Conservation (phyloP, 2,113 vertebrate genomes). For the Puntigrus tetrazona region DNA sequence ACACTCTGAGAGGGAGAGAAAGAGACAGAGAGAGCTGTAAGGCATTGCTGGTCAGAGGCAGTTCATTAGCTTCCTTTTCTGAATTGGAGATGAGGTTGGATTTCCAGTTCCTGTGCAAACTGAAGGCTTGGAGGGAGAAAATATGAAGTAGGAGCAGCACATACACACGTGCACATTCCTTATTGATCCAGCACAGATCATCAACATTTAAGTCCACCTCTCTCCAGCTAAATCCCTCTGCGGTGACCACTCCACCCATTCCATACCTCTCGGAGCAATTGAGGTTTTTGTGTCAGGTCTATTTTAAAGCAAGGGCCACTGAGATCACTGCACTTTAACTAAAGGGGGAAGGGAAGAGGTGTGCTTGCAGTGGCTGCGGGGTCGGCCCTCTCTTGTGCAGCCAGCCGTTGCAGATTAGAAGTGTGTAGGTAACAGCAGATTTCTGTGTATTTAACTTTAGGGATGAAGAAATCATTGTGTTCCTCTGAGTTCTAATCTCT, state of each 20-base stretch:
- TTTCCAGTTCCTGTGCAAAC: slow-evolving; percentile 21
- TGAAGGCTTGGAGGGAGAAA: slow-evolving; percentile 38
- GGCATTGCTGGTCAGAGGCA: slow-evolving; percentile 5
- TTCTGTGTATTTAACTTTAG: not conserved
- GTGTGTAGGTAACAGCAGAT: slow-evolving; percentile 53
- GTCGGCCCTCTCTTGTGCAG: slow-evolving; percentile 13
- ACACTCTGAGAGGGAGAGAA: not conserved
- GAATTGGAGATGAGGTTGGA: slow-evolving; percentile 45
- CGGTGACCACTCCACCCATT: slow-evolving; percentile 43
- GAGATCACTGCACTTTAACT: slow-evolving; percentile 75
- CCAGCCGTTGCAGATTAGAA: slow-evolving; percentile 46
- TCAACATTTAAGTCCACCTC: slow-evolving; percentile 21
- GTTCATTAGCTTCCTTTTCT: slow-evolving; percentile 48
- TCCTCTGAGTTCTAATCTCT: not conserved
- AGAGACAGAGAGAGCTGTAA: not conserved
- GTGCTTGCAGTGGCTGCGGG: slow-evolving; percentile 16
- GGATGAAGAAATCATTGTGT: not conserved
- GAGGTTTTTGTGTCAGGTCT: slow-evolving; percentile 81
- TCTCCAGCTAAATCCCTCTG: not conserved
- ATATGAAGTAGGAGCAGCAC: slow-evolving; percentile 29
- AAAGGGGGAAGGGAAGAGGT: slow-evolving; percentile 27
- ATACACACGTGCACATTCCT: slow-evolving; percentile 37
- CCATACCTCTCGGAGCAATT: slow-evolving; percentile 61
- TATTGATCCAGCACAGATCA: slow-evolving; percentile 50
- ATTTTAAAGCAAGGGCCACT: slow-evolving; percentile 81